These are phyloP conservation scores for Apamea monoglypha DNA, from an alignment of 2,888 invertebrate genomes.

Conservation along the genomic window DNA sequence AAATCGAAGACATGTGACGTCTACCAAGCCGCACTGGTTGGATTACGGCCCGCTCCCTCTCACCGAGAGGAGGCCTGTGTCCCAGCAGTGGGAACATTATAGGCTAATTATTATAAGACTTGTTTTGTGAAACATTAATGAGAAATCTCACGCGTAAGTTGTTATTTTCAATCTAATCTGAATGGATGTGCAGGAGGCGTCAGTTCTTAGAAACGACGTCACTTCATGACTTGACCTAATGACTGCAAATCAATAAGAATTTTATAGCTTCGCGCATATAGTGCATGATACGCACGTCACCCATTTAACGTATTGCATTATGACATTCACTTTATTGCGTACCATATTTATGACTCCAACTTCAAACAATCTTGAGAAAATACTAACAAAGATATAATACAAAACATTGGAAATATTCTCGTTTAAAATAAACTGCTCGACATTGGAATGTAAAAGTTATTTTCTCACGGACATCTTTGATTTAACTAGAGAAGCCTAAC, in stretches of 20 bases:
- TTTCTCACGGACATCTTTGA: constrained; percentile 45
- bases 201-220: constrained; percentile 65
- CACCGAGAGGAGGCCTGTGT: no score
- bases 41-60: background rate
- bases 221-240: constrained; percentile 46
- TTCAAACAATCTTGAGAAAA: constrained; percentile 13
- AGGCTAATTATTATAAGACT: background rate
- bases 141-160: constrained; percentile 7
- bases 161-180: constrained; percentile 52
- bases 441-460: constrained; percentile 32
- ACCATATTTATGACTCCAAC: constrained; percentile 16
- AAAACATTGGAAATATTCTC: background rate
- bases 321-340: constrained; percentile 28
- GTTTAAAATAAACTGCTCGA: constrained; percentile 20
- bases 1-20: background rate
- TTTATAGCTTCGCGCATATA: constrained; percentile 60
- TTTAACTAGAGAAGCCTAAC: constrained; percentile 43
- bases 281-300: constrained; percentile 67
- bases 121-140: constrained; percentile 17
- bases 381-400: background rate
- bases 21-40: background rate
- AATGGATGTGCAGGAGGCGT: constrained; percentile 59
- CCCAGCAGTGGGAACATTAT: no score
- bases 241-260: constrained; percentile 62
- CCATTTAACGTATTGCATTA: constrained; percentile 55